phyloP scores from a whole-genome alignment of 2,888 invertebrate species.

The Tridacna gigas region DNA sequence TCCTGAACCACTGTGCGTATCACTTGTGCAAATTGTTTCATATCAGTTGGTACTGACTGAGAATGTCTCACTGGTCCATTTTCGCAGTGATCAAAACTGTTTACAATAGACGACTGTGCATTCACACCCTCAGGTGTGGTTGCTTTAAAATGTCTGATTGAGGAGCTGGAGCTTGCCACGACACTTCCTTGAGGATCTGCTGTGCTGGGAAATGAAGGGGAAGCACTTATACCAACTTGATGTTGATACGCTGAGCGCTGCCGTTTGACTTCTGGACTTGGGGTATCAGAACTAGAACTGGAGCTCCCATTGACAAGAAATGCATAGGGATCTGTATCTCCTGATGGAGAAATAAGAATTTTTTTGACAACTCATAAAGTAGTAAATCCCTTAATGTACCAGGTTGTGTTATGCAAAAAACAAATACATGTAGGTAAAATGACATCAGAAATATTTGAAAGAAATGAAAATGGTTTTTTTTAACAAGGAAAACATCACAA shows the following conservation, averaged over 20 bases:
- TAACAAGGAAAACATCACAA: no score
- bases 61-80: background rate
- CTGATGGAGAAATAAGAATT: conserved; percentile 24
- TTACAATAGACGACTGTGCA: conserved; percentile 54
- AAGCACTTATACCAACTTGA: conserved; percentile 63
- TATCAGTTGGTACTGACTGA: conserved; percentile 18
- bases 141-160: conserved; percentile 28
- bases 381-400: no score
- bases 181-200: conserved; percentile 67
- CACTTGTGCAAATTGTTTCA: conserved; percentile 69
- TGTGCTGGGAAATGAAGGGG: conserved; percentile 65
- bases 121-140: conserved; percentile 70
- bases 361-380: no score
- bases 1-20: conserved; percentile 70
- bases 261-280: conserved; percentile 43
- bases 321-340: conserved; percentile 45
- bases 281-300: conserved; percentile 36
- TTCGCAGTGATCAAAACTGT: background rate
- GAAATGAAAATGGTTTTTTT: no score
- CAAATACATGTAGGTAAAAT: no score
- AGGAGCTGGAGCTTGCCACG: conserved; percentile 38
- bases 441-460: no score
- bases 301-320: conserved; percentile 45
- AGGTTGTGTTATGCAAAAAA: no score
- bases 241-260: conserved; percentile 37